These are phyloP conservation scores for Cancer borealis DNA, from an alignment of 2,888 invertebrate genomes.

Conservation along the genomic window DNA sequence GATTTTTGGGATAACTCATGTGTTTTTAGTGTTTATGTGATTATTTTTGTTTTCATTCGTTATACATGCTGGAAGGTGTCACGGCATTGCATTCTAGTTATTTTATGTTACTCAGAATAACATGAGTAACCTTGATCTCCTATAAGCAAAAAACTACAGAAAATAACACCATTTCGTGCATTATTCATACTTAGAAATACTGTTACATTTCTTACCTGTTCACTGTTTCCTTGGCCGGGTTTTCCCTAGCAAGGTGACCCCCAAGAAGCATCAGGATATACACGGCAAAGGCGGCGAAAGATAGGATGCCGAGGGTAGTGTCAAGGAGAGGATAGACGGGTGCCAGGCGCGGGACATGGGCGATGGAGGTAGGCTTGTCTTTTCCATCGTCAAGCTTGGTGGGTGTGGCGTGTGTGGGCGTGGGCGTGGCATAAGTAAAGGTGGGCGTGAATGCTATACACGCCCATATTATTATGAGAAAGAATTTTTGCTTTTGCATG, in stretches of 20 bases:
- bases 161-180: neutral
- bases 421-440: neutral
- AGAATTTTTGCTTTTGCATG: neutral
- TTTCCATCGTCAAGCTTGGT: neutral
- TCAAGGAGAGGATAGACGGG: constrained; percentile 64
- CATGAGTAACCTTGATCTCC: too few relatives aligned
- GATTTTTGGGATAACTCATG: neutral
- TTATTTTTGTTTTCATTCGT: neutral
- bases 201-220: constrained; percentile 11
- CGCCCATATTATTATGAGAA: neutral
- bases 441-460: neutral
- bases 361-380: neutral
- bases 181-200: neutral
- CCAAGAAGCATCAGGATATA: constrained; percentile 58
- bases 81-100: too few relatives aligned
- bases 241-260: constrained; percentile 40
- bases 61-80: neutral
- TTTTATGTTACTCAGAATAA: too few relatives aligned
- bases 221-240: constrained; percentile 41
- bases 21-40: neutral
- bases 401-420: neutral
- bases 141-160: too few relatives aligned
- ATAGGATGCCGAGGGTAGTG: constrained; percentile 66
- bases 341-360: constrained; percentile 17
- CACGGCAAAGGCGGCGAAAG: constrained; percentile 67